Base-by-base conservation (phyloP, 2,888 invertebrate species). In the Parochlus steinenii region DNA sequence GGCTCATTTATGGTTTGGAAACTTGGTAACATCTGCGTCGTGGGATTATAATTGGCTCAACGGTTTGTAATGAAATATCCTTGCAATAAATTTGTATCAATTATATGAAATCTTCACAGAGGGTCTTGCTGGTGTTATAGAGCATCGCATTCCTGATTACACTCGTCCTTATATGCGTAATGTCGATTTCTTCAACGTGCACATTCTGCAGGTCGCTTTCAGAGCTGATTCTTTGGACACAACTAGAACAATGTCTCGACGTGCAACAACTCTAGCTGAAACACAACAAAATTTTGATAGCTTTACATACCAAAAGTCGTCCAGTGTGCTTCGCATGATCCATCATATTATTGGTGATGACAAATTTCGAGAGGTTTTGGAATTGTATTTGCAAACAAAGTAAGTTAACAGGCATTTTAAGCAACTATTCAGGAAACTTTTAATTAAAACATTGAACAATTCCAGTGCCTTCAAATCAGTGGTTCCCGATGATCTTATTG, bases 1-100 rank as follows among this genome's bases (percentile, higher is more conserved):
- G 2, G 36, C 30, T n/a, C 36, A 36, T 17, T 22, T 22, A 19
- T 36, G 29, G 18, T 36, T 36, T 29, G 36, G 36, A 10, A 27
- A 34, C 20, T 12, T 15, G 8, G 34, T 34, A 1, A 34, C 34
- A 19, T 34, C 28, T 7, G 22, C 19, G 2, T 34, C 28, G 34
- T 34, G 34, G 34, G 19, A 19, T 20, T 34, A 28, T 18, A 27
- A 28, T 14, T 34, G 27, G 27, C 3, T 26, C 11, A 7, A 14
- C n/a, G n/a, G n/a, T n/a, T n/a, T n/a, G n/a, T n/a, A n/a, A n/a
- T n/a, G n/a, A n/a, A n/a, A n/a, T n/a, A n/a, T n/a, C n/a, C n/a
- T n/a, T n/a, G n/a, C n/a, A n/a, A n/a, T n/a, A n/a, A n/a, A n/a
- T n/a, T n/a, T n/a, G n/a, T n/a, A n/a, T n/a, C n/a, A n/a, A n/a